These are phyloP conservation scores for Drosophila nr. perissopoda DNA, from an alignment of 2,888 invertebrate species.

Conservation along the genomic window DNA sequence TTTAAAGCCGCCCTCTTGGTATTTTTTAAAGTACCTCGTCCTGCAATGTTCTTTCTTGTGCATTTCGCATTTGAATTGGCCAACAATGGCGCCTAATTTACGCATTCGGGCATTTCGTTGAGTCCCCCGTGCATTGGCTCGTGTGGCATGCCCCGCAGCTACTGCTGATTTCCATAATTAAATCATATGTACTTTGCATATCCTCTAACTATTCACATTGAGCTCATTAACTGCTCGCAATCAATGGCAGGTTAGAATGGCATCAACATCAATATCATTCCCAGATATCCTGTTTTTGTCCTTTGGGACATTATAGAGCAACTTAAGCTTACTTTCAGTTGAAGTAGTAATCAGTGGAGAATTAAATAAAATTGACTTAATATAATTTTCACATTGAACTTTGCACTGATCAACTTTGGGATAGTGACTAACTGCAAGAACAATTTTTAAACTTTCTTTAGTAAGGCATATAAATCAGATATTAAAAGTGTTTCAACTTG, in stretches of 20 bases:
- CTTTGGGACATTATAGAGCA: not conserved
- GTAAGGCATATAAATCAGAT: not conserved
- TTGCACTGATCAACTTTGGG: not conserved
- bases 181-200: conserved; percentile 78
- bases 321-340: not conserved
- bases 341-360: not conserved
- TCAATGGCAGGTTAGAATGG: conserved; percentile 47
- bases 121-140: conserved; percentile 63
- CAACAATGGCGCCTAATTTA: conserved; percentile 74
- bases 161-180: conserved; percentile 68
- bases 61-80: conserved; percentile 57
- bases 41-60: conserved; percentile 22
- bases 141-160: conserved; percentile 40
- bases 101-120: conserved; percentile 52
- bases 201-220: conserved; percentile 63
- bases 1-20: conserved; percentile 49
- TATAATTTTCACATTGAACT: not conserved
- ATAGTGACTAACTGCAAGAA: not conserved
- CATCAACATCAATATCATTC: conserved; percentile 45
- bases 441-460: not conserved
- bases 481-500: not conserved
- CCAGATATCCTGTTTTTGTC: conserved; percentile 2
- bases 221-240: conserved; percentile 71
- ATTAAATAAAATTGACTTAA: not conserved
- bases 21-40: conserved; percentile 25